A percentile compares a stretch with the other conserved stretches of the same genome.
Conservation (phyloP, 2,113 vertebrate genomes). For the Odocoileus hemionus region DNA sequence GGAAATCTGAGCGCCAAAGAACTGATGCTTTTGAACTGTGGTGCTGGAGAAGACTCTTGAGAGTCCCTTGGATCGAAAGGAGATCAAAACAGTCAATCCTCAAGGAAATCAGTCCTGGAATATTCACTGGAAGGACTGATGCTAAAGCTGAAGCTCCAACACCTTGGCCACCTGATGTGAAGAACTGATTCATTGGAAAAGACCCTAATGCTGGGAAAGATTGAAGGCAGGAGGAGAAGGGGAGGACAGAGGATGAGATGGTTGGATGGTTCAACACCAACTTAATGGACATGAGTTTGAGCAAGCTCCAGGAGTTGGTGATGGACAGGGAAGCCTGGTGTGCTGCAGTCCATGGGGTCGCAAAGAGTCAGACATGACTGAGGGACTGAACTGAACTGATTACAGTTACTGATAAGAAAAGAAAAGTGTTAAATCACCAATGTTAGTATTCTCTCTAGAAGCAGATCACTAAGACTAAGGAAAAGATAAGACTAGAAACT, state of each 20-base stretch:
- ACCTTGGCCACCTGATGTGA: not conserved
- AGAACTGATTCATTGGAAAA: not conserved
- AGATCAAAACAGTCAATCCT: not conserved
- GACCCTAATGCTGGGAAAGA: not conserved
- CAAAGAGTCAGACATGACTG: not conserved
- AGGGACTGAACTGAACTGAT: not conserved
- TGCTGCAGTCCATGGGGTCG: not conserved
- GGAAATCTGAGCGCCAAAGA: not conserved
- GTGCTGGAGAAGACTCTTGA: not conserved
- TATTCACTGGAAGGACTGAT: not conserved
- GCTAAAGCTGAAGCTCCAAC: not conserved
- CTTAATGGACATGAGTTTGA: not conserved
- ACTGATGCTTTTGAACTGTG: not conserved
- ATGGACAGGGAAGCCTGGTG: not conserved
- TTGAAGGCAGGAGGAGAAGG: not conserved
- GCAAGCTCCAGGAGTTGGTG: not conserved
- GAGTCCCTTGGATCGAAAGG: not conserved
- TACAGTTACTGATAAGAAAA: not conserved
- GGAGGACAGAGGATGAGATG: not conserved
- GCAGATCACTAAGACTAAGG: not conserved
- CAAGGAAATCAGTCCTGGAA: not conserved
- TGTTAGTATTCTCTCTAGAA: slow-evolving; percentile 7
- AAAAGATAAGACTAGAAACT: slow-evolving; percentile 30
- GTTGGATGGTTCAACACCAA: not conserved
- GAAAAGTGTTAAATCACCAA: not conserved